Conservation (phyloP, 2,113 vertebrate genomes). For the Lota lota region DNA sequence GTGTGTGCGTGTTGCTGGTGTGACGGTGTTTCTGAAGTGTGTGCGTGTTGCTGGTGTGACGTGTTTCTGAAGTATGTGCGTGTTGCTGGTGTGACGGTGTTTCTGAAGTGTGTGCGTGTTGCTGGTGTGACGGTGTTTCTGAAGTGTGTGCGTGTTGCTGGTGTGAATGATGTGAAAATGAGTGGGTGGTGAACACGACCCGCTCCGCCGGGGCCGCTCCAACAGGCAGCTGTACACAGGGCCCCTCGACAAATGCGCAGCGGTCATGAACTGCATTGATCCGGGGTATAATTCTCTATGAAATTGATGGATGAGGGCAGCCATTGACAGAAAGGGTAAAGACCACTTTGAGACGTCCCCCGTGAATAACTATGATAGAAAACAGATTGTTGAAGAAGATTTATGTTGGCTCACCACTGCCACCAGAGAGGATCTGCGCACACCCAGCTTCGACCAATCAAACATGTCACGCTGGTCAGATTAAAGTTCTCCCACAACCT, state of each 20-base stretch:
- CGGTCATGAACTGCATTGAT: constrained; percentile 89
- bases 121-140: no score
- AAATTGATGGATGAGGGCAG: constrained; percentile 88
- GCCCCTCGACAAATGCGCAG: constrained; percentile 75
- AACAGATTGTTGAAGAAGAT: constrained; percentile 83
- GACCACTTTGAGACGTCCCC: constrained; percentile 82
- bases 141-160: no score
- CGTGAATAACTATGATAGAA: constrained; percentile 82
- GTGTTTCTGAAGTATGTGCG: no score
- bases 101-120: no score
- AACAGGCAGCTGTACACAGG: constrained; percentile 60
- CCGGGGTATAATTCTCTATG: constrained; percentile 89
- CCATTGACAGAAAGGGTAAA: constrained; percentile 88
- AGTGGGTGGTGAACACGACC: no score
- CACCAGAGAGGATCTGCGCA: constrained; percentile 43
- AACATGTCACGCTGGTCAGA: constrained; percentile 60
- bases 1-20: no score
- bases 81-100: no score
- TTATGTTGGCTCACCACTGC: constrained; percentile 75
- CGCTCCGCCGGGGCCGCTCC: no score
- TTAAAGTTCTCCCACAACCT: constrained; percentile 44
- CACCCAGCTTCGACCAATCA: constrained; percentile 50
- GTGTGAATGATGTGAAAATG: no score
- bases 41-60: no score
- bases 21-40: no score